Conservation (phyloP, 92 coral and sea anemone species). For the Pocillopora grandis region DNA sequence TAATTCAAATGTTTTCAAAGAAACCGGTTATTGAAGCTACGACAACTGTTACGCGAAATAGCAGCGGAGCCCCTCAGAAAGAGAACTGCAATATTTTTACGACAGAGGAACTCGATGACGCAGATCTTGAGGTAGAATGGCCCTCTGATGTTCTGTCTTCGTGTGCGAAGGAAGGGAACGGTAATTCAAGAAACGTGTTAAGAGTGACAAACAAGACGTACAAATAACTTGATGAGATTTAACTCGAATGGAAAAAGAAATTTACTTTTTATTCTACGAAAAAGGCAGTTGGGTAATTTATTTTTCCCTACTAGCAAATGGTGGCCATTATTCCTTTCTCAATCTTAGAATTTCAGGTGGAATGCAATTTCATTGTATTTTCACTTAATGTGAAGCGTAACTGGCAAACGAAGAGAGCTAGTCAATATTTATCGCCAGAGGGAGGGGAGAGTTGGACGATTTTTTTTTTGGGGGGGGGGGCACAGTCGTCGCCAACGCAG, state of each 20-base stretch:
- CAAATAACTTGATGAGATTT: background rate
- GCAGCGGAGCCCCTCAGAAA: background rate
- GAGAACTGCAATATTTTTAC: constrained; percentile 47
- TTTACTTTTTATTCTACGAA: background rate
- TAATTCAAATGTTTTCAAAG: constrained; percentile 37
- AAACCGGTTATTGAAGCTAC: background rate
- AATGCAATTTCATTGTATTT: no score
- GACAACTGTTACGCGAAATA: background rate
- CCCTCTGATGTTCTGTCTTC: constrained; percentile 25
- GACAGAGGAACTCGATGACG: constrained; percentile 73
- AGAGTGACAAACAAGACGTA: constrained; percentile 1
- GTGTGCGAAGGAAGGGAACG: background rate
- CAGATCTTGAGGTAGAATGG: constrained; percentile 80
- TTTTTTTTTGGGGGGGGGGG: no score
- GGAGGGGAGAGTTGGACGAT: no score
- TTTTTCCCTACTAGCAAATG: no score
- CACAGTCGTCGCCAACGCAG: no score
- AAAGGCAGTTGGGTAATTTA: background rate
- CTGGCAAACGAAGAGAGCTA: no score
- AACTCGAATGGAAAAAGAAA: background rate
- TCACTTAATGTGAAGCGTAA: no score
- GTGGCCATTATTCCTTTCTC: no score
- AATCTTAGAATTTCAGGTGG: no score
- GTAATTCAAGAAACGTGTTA: background rate
- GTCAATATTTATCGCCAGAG: no score